phyloP scores from a whole-genome alignment of 2,113 vertebrate genomes.

The Dipodomys spectabilis region DNA sequence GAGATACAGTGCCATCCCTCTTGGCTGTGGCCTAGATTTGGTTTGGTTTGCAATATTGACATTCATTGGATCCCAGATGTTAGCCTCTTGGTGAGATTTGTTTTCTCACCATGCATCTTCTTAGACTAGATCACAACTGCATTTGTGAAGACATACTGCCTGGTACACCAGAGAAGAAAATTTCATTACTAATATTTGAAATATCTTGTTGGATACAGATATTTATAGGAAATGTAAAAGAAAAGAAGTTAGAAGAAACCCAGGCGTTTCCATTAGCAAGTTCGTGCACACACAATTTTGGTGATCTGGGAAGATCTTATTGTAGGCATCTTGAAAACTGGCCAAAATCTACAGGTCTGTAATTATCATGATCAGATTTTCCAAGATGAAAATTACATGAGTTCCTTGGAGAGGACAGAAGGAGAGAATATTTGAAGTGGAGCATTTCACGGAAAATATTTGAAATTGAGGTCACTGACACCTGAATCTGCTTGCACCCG shows the following conservation, averaged over 20 bases:
- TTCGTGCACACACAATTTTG: too few species aligned
- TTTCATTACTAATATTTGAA: neutral
- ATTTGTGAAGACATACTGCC: neutral
- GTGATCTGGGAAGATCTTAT: neutral
- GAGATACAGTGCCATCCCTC: neutral
- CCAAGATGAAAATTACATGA: neutral
- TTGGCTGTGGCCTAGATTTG: neutral
- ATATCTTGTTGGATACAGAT: neutral
- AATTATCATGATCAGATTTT: neutral
- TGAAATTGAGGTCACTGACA: neutral
- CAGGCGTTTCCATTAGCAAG: neutral
- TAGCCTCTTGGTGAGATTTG: too few species aligned
- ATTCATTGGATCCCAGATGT: neutral
- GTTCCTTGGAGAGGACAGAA: neutral
- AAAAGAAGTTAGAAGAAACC: neutral
- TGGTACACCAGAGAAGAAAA: neutral
- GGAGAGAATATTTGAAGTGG: neutral
- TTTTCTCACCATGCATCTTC: fast-evolving
- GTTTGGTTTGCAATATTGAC: neutral
- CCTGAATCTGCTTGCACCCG: neutral
- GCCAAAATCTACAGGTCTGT: neutral
- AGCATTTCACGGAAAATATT: neutral
- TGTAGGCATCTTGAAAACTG: neutral
- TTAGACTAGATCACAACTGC: fast-evolving
- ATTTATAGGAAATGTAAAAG: neutral